Percentiles rank a stretch among this genome's conserved stretches.
Conservation (phyloP, 2,113 vertebrate species). For the Plectropomus leopardus region DNA sequence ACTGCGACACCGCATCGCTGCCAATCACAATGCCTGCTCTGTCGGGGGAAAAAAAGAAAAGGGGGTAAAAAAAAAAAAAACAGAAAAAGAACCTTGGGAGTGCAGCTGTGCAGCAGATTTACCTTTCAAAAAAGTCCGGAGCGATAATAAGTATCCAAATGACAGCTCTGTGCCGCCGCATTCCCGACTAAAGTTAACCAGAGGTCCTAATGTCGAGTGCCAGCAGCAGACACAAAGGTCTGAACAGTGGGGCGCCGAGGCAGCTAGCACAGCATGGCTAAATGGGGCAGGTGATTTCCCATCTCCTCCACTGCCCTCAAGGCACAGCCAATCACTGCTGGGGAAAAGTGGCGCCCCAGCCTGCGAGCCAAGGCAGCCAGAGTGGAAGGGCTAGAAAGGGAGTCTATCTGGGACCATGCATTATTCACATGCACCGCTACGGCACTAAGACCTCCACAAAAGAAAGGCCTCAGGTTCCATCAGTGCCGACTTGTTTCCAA, state of each 20-base stretch:
- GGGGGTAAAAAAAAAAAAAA: constrained; percentile 38
- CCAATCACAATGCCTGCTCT: constrained; percentile 65
- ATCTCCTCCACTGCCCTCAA: constrained; percentile 82
- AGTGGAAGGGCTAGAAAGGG: constrained; percentile 73
- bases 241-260: constrained; percentile 74
- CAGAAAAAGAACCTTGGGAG: constrained; percentile 50
- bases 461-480: constrained; percentile 82
- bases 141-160: constrained; percentile 83
- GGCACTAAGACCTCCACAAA: constrained; percentile 83
- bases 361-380: constrained; percentile 64
- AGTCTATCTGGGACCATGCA: constrained; percentile 82
- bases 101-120: constrained; percentile 78
- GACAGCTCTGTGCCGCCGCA: constrained; percentile 82
- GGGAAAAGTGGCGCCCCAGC: constrained; percentile 74
- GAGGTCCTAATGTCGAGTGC: constrained; percentile 80
- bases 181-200: constrained; percentile 79
- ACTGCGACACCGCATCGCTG: constrained; percentile 57
- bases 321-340: constrained; percentile 80
- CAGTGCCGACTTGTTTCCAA: constrained; percentile 82
- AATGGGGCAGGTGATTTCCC: constrained; percentile 86
- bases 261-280: constrained; percentile 82
- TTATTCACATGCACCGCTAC: constrained; percentile 83
- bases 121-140: constrained; percentile 76
- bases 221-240: constrained; percentile 78
- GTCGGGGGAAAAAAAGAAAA: constrained; percentile 24